Evolutionary conservation across 2,113 vertebrate genomes (phyloP).

Genomic region (Equus quagga): DNA sequence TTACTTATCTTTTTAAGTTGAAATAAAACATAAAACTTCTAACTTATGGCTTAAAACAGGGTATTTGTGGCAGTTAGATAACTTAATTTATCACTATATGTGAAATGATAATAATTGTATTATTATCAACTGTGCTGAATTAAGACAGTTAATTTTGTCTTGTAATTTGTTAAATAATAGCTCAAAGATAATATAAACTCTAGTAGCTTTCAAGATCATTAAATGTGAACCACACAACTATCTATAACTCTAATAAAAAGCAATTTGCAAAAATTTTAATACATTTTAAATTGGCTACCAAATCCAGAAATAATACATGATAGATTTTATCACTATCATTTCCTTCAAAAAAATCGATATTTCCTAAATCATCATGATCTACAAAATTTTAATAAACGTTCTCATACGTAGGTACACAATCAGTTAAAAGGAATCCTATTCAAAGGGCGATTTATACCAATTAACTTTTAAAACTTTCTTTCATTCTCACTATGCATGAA

Average conservation of each 20-base stretch:
- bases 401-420: background rate
- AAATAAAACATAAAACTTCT: slow-evolving; percentile 28
- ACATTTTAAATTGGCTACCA: background rate
- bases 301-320: background rate
- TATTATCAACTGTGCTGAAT: background rate
- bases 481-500: background rate
- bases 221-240: slow-evolving; percentile 7
- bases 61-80: background rate
- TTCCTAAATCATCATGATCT: background rate
- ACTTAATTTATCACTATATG: background rate
- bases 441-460: background rate
- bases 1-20: background rate
- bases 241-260: background rate
- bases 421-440: slow-evolving; percentile 10
- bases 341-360: background rate
- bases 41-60: slow-evolving; percentile 16
- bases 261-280: slow-evolving; percentile 5
- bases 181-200: slow-evolving; percentile 30
- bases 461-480: background rate
- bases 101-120: background rate
- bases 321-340: background rate
- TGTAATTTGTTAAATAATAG: slow-evolving; percentile 41
- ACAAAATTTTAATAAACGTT: background rate
- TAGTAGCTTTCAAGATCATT: slow-evolving; percentile 16
- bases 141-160: slow-evolving; percentile 24